These are phyloP conservation scores for Bactericera cockerelli DNA, from an alignment of 1,140 invertebrate species.

Conservation along the genomic window DNA sequence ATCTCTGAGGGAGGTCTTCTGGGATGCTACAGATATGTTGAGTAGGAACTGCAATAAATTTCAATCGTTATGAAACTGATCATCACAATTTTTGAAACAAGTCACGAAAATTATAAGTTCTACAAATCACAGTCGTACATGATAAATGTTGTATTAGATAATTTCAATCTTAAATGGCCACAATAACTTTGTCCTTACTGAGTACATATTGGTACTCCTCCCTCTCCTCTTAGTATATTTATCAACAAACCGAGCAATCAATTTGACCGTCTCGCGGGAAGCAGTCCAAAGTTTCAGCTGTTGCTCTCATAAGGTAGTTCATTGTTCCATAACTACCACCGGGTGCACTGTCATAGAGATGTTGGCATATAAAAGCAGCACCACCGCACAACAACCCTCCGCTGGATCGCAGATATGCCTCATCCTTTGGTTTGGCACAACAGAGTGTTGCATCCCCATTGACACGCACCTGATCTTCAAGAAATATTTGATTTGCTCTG, in stretches of 20 bases:
- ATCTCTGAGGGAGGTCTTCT: too few relatives aligned
- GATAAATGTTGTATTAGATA: too few relatives aligned
- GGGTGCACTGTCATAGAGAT: constrained; percentile 95
- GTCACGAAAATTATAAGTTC: too few relatives aligned
- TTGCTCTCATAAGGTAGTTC: constrained; percentile 86
- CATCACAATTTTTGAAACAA: too few relatives aligned
- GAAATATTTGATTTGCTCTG: constrained; percentile 84
- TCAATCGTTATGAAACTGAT: too few relatives aligned
- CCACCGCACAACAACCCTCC: constrained; percentile 70
- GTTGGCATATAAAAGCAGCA: constrained; percentile 85
- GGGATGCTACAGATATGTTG: too few relatives aligned
- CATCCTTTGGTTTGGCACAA: constrained; percentile 58
- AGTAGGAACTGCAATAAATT: too few relatives aligned
- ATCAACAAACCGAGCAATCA: constrained; percentile 59
- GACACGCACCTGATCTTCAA: constrained; percentile 81
- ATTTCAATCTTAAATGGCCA: too few relatives aligned
- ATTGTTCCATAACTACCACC: constrained; percentile 94
- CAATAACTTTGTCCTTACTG: too few relatives aligned
- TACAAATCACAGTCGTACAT: too few relatives aligned
- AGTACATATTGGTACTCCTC: too few relatives aligned
- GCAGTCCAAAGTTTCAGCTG: constrained; percentile 55
- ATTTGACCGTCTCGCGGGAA: constrained; percentile 57
- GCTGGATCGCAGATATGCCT: constrained; percentile 37
- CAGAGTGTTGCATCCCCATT: constrained; percentile 83
- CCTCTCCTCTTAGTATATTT: neutral